phyloP scores from a whole-genome alignment of 2,797 vertebrate genomes.

The Hydrophis major region DNA sequence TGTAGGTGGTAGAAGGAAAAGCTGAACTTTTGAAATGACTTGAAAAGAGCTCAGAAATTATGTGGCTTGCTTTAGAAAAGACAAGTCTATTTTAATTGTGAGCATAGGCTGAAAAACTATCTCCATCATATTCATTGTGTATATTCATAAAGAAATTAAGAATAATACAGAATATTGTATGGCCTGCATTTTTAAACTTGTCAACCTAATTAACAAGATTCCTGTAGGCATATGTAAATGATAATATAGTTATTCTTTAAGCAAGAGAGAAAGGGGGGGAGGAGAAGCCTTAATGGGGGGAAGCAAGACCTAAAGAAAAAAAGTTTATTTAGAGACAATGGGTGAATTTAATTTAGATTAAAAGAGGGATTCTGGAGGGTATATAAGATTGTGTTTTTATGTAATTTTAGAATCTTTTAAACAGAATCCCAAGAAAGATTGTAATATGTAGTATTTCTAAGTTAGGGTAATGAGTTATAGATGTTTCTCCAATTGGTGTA shows the following conservation, averaged over 20 bases:
- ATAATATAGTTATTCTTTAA: background rate
- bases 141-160: background rate
- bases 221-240: background rate
- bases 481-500: too few relatives aligned
- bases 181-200: background rate
- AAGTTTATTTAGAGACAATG: too few relatives aligned
- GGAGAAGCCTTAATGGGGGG: too few relatives aligned
- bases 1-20: background rate
- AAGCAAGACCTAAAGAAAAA: too few relatives aligned
- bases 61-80: background rate
- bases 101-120: background rate
- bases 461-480: too few relatives aligned
- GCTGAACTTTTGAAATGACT: background rate
- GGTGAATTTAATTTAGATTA: too few relatives aligned
- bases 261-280: too few relatives aligned
- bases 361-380: too few relatives aligned
- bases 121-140: background rate
- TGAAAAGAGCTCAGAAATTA: background rate
- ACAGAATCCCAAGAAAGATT: too few relatives aligned
- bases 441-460: too few relatives aligned
- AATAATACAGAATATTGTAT: background rate
- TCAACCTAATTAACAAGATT: background rate
- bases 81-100: background rate
- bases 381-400: too few relatives aligned
- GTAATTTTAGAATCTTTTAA: too few relatives aligned